These are phyloP conservation scores for Cherax destructor DNA, from an alignment of 1,140 invertebrate species.

Conservation along the genomic window DNA sequence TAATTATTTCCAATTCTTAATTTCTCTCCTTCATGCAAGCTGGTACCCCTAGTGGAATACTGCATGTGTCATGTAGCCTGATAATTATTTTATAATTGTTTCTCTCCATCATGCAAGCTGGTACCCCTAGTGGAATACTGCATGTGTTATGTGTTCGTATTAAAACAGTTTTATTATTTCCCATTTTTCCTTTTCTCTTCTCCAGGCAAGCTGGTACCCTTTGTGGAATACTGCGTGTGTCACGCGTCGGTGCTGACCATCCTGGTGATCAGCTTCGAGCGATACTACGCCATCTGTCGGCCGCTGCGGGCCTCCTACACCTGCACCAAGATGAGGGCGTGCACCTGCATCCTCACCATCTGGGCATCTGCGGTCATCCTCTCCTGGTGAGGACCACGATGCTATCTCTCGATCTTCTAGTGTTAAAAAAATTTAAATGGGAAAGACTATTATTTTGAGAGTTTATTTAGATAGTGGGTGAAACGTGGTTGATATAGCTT, in stretches of 20 bases:
- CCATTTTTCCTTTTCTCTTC: not conserved
- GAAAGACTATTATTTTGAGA: no score
- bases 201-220: constrained; percentile 85
- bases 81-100: no score
- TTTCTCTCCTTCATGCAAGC: constrained; percentile 75
- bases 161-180: no score
- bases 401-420: no score
- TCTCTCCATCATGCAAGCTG: constrained; percentile 77
- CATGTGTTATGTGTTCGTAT: no score
- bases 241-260: constrained; percentile 95
- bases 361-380: constrained; percentile 78
- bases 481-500: no score
- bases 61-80: no score
- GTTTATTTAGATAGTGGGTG: no score
- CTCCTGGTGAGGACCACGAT: constrained; percentile 8
- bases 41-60: constrained; percentile 89
- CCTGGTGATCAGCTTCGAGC: constrained; percentile 80
- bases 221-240: constrained; percentile 94
- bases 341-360: constrained; percentile 87
- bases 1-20: not conserved
- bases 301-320: constrained; percentile 93
- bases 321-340: constrained; percentile 90
- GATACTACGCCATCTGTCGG: constrained; percentile 96
- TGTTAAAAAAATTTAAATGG: no score
- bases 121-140: constrained; percentile 87